phyloP scores from a whole-genome alignment of 2,113 vertebrate species.

The Alethe diademata region DNA sequence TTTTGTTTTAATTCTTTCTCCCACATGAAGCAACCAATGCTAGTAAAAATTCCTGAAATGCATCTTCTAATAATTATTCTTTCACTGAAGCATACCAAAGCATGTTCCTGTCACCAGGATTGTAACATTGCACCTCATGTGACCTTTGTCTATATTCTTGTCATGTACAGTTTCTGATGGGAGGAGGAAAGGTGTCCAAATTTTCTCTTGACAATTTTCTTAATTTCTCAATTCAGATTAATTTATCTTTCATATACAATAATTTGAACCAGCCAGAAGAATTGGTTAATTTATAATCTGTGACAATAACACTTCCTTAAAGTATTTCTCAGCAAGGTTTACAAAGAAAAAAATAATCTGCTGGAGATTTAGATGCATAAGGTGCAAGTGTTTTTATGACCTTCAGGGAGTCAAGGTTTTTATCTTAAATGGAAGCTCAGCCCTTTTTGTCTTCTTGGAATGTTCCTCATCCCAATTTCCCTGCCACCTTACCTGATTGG shows the following conservation, averaged over 20 bases:
- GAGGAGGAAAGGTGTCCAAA: background rate
- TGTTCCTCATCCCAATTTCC: background rate
- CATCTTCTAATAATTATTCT: background rate
- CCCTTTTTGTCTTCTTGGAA: background rate
- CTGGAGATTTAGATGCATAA: rapidly evolving
- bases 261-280: background rate
- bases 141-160: background rate
- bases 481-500: background rate
- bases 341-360: background rate
- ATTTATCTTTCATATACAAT: background rate
- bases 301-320: background rate
- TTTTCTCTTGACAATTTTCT: too few relatives aligned
- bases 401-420: background rate
- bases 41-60: background rate
- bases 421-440: background rate
- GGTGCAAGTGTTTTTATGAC: background rate
- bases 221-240: background rate
- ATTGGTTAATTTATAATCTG: background rate
- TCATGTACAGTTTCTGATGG: background rate
- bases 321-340: background rate
- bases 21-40: background rate
- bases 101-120: background rate
- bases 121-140: background rate
- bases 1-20: background rate
- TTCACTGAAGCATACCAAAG: background rate